phyloP scores from a whole-genome alignment of 2,888 invertebrate species.

The Leucophenga montana region DNA sequence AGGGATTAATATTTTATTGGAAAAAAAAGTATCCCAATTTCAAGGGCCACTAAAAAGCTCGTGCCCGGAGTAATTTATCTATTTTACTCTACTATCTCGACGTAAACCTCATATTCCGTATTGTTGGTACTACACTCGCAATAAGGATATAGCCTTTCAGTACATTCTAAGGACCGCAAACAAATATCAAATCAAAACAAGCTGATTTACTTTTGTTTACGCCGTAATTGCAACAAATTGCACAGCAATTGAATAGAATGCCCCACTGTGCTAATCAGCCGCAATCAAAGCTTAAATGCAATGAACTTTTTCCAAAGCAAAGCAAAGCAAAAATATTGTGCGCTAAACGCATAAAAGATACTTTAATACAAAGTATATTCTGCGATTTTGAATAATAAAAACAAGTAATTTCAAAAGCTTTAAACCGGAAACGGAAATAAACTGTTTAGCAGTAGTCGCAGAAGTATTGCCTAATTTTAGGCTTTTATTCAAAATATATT shows the following conservation, averaged over 20 bases:
- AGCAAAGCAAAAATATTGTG: no score
- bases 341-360: conserved; percentile 7
- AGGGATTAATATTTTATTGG: no score
- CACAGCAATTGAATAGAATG: neutral
- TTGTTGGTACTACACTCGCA: neutral
- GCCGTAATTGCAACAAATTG: conserved; percentile 7
- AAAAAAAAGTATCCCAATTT: no score
- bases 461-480: neutral
- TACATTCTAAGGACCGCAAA: neutral
- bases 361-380: neutral
- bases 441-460: neutral
- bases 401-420: neutral
- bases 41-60: no score
- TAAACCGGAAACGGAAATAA: neutral
- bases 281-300: conserved; percentile 17
- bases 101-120: no score
- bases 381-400: no score
- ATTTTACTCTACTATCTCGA: no score
- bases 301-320: conserved; percentile 14
- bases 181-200: conserved; percentile 20
- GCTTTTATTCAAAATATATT: neutral
- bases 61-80: no score
- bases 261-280: neutral
- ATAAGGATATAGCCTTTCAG: neutral
- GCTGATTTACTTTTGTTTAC: conserved; percentile 7